These are phyloP conservation scores for Mesocricetus auratus DNA, from an alignment of 2,113 vertebrate genomes.

Conservation along the genomic window DNA sequence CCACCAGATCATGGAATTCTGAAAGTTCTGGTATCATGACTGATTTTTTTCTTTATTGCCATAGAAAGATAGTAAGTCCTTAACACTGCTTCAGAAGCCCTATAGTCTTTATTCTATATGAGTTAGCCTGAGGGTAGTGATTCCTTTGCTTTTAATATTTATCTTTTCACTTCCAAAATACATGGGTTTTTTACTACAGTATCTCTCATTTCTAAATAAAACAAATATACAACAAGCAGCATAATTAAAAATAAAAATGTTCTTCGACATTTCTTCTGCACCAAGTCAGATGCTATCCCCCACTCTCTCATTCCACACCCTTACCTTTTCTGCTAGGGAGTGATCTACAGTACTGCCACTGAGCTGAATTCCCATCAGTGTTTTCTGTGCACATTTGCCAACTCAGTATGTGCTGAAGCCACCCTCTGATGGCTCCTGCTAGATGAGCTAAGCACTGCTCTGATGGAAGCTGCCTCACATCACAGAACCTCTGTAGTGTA, in stretches of 20 bases:
- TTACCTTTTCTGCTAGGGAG: neutral
- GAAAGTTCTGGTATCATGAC: neutral
- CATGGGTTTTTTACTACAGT: neutral
- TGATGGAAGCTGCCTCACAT: neutral
- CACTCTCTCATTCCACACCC: neutral
- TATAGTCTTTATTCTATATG: neutral
- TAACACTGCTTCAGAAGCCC: neutral
- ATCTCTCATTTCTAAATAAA: neutral
- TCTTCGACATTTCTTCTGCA: neutral
- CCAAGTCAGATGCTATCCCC: neutral
- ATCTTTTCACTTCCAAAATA: neutral
- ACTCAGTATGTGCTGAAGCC: neutral
- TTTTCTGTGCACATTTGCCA: neutral
- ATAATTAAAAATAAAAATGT: neutral
- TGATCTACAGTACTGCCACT: neutral
- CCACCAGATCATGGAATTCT: neutral
- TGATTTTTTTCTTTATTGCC: neutral
- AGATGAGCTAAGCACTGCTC: neutral
- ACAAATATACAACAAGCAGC: neutral
- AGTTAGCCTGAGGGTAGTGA: neutral
- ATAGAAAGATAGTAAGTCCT: neutral
- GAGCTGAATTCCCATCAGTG: neutral
- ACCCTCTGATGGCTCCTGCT: neutral
- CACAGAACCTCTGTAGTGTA: neutral
- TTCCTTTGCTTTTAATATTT: neutral